These are phyloP conservation scores for Ladona fulva DNA, from an alignment of 1,140 invertebrate species.

Conservation along the genomic window DNA sequence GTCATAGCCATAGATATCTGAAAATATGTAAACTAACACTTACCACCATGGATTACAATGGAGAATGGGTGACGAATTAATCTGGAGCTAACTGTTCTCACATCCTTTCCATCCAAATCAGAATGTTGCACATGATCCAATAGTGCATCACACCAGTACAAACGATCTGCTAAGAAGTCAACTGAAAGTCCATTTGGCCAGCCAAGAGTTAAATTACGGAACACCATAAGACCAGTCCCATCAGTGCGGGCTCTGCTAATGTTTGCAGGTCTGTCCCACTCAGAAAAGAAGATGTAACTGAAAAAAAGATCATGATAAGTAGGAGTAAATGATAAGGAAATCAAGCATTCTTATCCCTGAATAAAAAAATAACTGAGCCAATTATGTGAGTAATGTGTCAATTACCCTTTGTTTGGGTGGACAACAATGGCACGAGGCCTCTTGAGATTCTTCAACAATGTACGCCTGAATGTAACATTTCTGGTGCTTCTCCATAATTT, in stretches of 20 bases:
- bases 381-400: neutral
- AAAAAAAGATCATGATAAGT: conserved; percentile 20
- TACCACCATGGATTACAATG: conserved; percentile 76
- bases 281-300: conserved; percentile 83
- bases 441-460: conserved; percentile 79
- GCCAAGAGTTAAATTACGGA: conserved; percentile 85
- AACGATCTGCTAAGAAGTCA: conserved; percentile 73
- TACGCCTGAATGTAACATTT: conserved; percentile 74
- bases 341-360: neutral
- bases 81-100: conserved; percentile 79
- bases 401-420: conserved; percentile 81
- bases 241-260: conserved; percentile 86
- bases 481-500: too few relatives aligned
- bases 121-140: conserved; percentile 94
- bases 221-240: conserved; percentile 75
- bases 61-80: conserved; percentile 93
- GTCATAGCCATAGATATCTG: neutral
- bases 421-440: conserved; percentile 90
- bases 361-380: neutral
- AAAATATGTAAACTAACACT: conserved; percentile 15
- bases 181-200: conserved; percentile 94
- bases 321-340: neutral
- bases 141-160: conserved; percentile 94
- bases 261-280: conserved; percentile 93
- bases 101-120: conserved; percentile 85